These are phyloP conservation scores for Periparus ater DNA, from an alignment of 2,797 vertebrate genomes.

Conservation along the genomic window DNA sequence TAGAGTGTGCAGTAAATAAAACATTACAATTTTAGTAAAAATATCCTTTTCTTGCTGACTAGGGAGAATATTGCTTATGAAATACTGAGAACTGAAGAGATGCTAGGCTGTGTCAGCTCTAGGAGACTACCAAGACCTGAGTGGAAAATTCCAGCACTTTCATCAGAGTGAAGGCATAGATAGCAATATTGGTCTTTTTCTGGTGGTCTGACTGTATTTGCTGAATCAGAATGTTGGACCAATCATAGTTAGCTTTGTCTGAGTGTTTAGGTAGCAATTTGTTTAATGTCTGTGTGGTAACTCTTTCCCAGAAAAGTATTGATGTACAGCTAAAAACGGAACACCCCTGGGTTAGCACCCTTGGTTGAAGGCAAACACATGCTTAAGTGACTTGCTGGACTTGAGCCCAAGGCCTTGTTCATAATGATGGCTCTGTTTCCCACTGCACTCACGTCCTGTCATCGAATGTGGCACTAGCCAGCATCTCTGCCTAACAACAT, in stretches of 20 bases:
- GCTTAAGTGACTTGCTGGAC: slow-evolving; percentile 42
- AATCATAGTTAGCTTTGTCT: background rate
- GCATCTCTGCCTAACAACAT: background rate
- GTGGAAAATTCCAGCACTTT: slow-evolving; percentile 40
- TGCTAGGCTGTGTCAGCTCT: background rate
- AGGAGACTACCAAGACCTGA: background rate
- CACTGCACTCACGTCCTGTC: background rate
- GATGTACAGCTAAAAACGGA: background rate
- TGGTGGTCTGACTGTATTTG: background rate
- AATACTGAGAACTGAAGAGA: background rate
- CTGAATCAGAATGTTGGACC: background rate
- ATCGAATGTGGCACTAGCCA: background rate
- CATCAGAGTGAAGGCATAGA: background rate
- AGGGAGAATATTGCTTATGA: background rate
- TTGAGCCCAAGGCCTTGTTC: background rate
- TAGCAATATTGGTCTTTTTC: background rate
- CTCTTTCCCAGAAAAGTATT: slow-evolving; percentile 8
- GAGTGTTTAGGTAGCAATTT: slow-evolving; percentile 9
- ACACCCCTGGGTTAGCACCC: background rate
- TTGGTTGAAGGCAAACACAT: slow-evolving; percentile 46
- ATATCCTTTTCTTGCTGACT: background rate
- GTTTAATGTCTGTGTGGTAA: background rate
- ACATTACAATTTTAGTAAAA: background rate
- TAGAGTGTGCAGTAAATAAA: background rate
- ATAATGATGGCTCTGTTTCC: background rate